These are phyloP conservation scores for Metopia argyrocephala DNA, from an alignment of 2,888 invertebrate genomes.

Conservation along the genomic window DNA sequence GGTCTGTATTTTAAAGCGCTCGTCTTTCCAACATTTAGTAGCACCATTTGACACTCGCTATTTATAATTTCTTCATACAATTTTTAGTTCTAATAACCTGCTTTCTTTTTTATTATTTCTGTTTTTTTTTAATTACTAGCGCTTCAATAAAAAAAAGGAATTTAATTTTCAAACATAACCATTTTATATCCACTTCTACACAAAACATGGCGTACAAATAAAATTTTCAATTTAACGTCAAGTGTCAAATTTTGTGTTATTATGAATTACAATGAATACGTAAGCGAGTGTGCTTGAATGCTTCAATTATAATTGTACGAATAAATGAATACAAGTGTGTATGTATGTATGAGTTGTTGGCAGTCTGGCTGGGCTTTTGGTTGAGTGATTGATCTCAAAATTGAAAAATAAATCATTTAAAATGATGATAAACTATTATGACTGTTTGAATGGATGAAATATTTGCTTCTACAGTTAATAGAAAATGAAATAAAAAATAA, in stretches of 20 bases:
- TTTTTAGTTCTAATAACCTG: too few relatives aligned
- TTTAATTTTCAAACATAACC: too few relatives aligned
- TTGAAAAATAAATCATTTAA: conserved; percentile 46
- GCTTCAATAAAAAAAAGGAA: too few relatives aligned
- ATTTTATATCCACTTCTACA: not conserved
- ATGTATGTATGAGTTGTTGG: too few relatives aligned
- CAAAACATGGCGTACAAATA: conserved; percentile 14
- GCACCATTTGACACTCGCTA: too few relatives aligned
- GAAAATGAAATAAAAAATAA: conserved; percentile 6
- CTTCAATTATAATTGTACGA: not conserved
- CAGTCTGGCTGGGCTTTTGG: not conserved
- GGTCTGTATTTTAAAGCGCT: too few relatives aligned
- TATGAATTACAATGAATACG: not conserved
- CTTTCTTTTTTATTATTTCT: too few relatives aligned
- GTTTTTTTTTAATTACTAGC: too few relatives aligned
- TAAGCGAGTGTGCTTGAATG: conserved; percentile 13
- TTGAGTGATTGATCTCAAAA: conserved; percentile 45
- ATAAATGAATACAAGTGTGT: not conserved
- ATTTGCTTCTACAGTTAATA: conserved; percentile 16
- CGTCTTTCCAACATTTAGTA: too few relatives aligned
- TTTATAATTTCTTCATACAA: too few relatives aligned
- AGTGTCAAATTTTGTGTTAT: conserved; percentile 46
- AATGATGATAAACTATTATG: conserved; percentile 35
- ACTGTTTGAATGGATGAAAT: conserved; percentile 2
- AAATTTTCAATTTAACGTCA: conserved; percentile 46